Percentiles rank a stretch among this genome's conserved stretches.
Evolutionary conservation across 2,113 vertebrate species (phyloP).

Genomic region (Brachionichthys hirsutus): DNA sequence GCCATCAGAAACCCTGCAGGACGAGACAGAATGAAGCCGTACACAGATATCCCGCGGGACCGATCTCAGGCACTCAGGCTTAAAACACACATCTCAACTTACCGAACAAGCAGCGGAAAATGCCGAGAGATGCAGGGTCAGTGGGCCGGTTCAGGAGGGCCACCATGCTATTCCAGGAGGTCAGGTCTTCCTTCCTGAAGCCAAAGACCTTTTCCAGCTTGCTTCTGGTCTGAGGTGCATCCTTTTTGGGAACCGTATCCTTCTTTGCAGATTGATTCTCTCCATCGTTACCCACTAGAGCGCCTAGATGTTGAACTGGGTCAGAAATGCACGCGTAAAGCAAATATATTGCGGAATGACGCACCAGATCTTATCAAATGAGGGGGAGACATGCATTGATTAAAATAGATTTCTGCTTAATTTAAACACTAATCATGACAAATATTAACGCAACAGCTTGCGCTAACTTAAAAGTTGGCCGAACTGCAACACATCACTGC

Average conservation of each 20-base stretch:
- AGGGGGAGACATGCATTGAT: neutral
- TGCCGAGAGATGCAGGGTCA: conserved; percentile 84
- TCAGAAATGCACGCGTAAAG: too few species aligned
- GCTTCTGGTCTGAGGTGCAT: conserved; percentile 30
- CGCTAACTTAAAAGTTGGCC: too few species aligned
- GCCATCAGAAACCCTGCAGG: conserved; percentile 87
- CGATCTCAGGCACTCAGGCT: neutral
- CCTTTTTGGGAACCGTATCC: conserved; percentile 11
- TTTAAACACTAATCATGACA: too few species aligned
- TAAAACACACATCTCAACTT: conserved; percentile 39
- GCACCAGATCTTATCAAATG: neutral
- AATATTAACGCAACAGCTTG: too few species aligned
- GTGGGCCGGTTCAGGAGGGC: conserved; percentile 84
- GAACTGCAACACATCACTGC: conserved; percentile 16
- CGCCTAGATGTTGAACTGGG: conserved; percentile 40
- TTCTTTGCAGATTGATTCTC: conserved; percentile 28
- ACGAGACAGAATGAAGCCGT: neutral
- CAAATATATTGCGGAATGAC: too few species aligned
- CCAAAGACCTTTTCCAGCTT: conserved; percentile 81
- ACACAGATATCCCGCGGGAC: neutral
- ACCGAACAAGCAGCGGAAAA: conserved; percentile 91
- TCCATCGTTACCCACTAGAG: conserved; percentile 46
- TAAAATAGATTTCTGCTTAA: too few species aligned
- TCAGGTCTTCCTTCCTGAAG: conserved; percentile 81
- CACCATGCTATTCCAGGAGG: conserved; percentile 81